Base-by-base conservation (phyloP, 2,113 vertebrate genomes). In the Stomatorhinus ivindoensis region DNA sequence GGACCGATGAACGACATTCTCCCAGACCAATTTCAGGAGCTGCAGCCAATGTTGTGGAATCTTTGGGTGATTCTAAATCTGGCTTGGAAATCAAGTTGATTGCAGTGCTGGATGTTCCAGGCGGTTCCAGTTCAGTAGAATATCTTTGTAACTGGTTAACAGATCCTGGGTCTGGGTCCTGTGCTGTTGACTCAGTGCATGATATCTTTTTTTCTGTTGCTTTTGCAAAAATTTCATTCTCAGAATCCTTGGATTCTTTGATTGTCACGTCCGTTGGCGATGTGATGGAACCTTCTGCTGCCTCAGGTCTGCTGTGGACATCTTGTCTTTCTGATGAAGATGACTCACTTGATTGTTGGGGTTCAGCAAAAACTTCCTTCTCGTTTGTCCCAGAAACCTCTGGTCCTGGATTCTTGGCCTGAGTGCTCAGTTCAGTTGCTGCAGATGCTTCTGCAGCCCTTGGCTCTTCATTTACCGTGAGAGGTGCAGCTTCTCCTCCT, bases 201-300 rank as follows among this genome's bases (percentile, higher is more conserved):
- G 47, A 39, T 39, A 27, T 44, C 27, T 21, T 5, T 87, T 69
- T 46, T 87, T 91, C 91, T 89, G 90, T 51, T 90, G 86, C 84
- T 87, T 90, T 91, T 53, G 89, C 10, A 35, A n/a, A 86, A 87
- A 19, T 19, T 39, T 13, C 73, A 55, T 27, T 21, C 24, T 47
- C 88, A 46, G 50, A 69, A 69, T 69, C 51, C 21, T 58, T 13
- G 31, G 76, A 50, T 2, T 24, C 65, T 50, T 35, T 24, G 4
- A 10, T 76, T 88, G 65, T 51, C 31, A 39, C 15, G 4, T 89
- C 88, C 50, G 3, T 39, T 44, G 55, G 8, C 11, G 17, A 58
- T 24, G 55, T 50, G 61, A 24, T 3, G 6, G 53, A 39, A 9
- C 8, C 87, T 61, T 65, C 35, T 65, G 7, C 53, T 21, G 27